Percentiles rank a stretch among this genome's conserved stretches.
Conservation (phyloP, 2,797 vertebrate genomes). For the Propithecus perrieri region DNA sequence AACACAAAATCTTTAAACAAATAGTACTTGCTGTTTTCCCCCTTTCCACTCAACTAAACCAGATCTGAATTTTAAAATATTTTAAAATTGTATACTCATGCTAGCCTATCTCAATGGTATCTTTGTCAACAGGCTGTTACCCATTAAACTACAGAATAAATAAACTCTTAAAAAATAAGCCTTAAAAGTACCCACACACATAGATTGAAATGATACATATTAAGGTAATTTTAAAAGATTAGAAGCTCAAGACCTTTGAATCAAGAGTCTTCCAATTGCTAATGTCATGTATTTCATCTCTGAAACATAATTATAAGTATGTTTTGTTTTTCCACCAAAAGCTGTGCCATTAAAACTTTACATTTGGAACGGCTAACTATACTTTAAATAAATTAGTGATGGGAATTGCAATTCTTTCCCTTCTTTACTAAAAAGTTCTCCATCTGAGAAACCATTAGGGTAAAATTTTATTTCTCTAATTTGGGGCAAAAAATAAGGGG, state of each 20-base stretch:
- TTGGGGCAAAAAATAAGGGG: constrained; percentile 41
- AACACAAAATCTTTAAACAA: background rate
- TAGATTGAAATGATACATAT: constrained; percentile 35
- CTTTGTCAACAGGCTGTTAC: constrained; percentile 47
- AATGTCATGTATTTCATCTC: constrained; percentile 25
- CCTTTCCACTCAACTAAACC: background rate
- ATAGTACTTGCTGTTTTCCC: background rate
- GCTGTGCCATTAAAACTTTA: constrained; percentile 13
- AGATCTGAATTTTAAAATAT: background rate
- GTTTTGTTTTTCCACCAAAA: constrained; percentile 54
- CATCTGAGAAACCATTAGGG: background rate
- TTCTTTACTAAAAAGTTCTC: constrained; percentile 1
- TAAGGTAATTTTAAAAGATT: constrained; percentile 64
- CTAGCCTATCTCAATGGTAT: background rate
- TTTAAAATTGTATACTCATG: background rate
- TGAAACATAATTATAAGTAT: constrained; percentile 52
- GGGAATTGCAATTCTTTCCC: constrained; percentile 27
- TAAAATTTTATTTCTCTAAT: constrained; percentile 60
- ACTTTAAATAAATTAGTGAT: constrained; percentile 50
- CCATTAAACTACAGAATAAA: constrained; percentile 29
- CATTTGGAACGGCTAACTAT: constrained; percentile 19
- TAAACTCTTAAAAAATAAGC: background rate
- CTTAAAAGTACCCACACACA: constrained; percentile 19
- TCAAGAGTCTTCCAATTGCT: constrained; percentile 8
- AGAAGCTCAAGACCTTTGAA: constrained; percentile 52